These are phyloP conservation scores for Diplodus puntazzo DNA, from an alignment of 2,797 vertebrate species.

Conservation along the genomic window DNA sequence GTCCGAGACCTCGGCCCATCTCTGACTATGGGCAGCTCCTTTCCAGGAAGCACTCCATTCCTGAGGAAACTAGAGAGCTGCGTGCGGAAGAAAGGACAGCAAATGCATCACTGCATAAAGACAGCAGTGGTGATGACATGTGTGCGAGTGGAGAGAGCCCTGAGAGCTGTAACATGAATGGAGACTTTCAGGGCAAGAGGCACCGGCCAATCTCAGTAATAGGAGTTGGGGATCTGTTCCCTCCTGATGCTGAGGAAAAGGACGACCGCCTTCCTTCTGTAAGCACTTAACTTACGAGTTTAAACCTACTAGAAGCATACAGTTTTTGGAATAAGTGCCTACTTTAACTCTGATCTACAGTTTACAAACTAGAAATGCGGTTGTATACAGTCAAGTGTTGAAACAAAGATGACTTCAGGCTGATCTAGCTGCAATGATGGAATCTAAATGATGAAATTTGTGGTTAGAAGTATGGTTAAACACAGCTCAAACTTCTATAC, in stretches of 20 bases:
- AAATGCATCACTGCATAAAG: conserved; percentile 35
- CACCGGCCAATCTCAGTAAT: conserved; percentile 92
- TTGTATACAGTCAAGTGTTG: background rate
- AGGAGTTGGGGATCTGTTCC: conserved; percentile 89
- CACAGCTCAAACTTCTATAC: background rate
- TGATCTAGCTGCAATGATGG: background rate
- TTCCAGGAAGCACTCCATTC: conserved; percentile 90
- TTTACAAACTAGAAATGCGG: background rate
- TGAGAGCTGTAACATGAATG: conserved; percentile 53
- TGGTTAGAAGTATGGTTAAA: background rate
- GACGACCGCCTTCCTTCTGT: conserved; percentile 91
- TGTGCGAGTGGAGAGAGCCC: conserved; percentile 43
- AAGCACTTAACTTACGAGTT: conserved; percentile 74
- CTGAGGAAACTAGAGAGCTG: conserved; percentile 87
- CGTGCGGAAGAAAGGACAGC: conserved; percentile 74
- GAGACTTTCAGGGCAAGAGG: conserved; percentile 74
- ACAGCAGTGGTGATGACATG: conserved; percentile 36
- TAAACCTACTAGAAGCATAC: background rate
- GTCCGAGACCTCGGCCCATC: conserved; percentile 90
- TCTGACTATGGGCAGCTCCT: conserved; percentile 93
- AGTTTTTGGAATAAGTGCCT: background rate
- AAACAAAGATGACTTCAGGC: background rate
- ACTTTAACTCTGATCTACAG: background rate
- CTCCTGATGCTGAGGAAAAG: conserved; percentile 84
- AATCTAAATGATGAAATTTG: background rate